Base-by-base conservation (phyloP, 2,797 vertebrate genomes). In the Rhinatrema bivittatum region DNA sequence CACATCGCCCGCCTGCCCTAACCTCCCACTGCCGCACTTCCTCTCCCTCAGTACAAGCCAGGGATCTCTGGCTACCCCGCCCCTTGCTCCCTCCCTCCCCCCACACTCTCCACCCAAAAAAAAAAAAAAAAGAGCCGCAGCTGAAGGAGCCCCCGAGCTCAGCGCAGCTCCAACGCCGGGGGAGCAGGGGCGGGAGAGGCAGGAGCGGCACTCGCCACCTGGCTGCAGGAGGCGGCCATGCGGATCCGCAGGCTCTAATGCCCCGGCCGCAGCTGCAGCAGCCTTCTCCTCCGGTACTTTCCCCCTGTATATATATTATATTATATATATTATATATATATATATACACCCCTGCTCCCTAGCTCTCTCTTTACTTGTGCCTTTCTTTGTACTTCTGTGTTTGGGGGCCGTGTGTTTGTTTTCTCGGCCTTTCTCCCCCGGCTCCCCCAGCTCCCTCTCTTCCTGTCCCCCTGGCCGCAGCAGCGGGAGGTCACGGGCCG, bases 181-280 rank as follows among this genome's bases (percentile, higher is more conserved):
- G 40, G 21, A 29, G 36, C 45, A n/a, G n/a, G n/a, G n/a, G n/a
- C n/a, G n/a, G n/a, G n/a, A n/a, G n/a, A n/a, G 14, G 16, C 29
- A 28, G 8, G 5, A 14, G 43, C 4, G 49, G 56, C 46, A 42
- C 51, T 22, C 37, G 7, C 9, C 39, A 3, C 29, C 23, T 14
- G 25, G 47, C 17, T 9, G 28, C 25, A 22, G 30, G 27, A 26
- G 28, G 43, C 32, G 30, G 60, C 74, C 75, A 72, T 66, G 2
- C 7, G 51, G 65, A 38, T 56, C n/a, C 42, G 40, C 2, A 10
- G 26, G n/a, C 16, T 25, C 9, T 19, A n/a, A n/a, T n/a, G n/a
- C 46, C 15, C 2, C 2, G 25, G 23, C 28, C 5, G 25, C n/a
- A 25, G 16, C 9, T 14, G 7, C 20, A 5, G 19, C 44, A n/a